These are phyloP conservation scores for Pantherophis alleghaniensis DNA, from an alignment of 2,797 vertebrate species.

Conservation along the genomic window DNA sequence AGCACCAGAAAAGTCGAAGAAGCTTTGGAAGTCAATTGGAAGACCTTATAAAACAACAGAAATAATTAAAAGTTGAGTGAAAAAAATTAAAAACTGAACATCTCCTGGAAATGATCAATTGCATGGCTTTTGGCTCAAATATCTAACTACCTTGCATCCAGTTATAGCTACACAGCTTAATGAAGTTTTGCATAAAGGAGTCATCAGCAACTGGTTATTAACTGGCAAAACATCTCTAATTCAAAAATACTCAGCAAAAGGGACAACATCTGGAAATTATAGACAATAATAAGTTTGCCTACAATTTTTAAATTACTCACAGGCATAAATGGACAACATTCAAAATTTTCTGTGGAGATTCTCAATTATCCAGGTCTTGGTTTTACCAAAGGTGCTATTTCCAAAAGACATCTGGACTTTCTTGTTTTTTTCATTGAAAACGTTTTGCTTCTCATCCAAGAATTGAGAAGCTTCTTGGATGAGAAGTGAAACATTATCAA, in stretches of 20 bases:
- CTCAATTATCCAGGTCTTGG: too few relatives aligned
- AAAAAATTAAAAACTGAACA: neutral
- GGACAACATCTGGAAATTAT: neutral
- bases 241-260: neutral
- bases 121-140: neutral
- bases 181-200: neutral
- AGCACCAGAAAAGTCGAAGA: neutral
- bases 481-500: too few relatives aligned
- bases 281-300: neutral
- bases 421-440: too few relatives aligned
- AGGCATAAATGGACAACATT: neutral
- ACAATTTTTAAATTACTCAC: neutral
- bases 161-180: neutral
- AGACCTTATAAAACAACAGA: neutral
- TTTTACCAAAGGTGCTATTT: too few relatives aligned
- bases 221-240: neutral
- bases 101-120: neutral
- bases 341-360: too few relatives aligned
- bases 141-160: neutral
- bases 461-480: too few relatives aligned
- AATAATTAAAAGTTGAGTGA: neutral
- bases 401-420: too few relatives aligned
- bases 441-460: too few relatives aligned
- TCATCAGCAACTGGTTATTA: neutral
- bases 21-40: neutral